Evolutionary conservation across 2,888 invertebrate genomes (phyloP).

Genomic region (Eulithis prunata): DNA sequence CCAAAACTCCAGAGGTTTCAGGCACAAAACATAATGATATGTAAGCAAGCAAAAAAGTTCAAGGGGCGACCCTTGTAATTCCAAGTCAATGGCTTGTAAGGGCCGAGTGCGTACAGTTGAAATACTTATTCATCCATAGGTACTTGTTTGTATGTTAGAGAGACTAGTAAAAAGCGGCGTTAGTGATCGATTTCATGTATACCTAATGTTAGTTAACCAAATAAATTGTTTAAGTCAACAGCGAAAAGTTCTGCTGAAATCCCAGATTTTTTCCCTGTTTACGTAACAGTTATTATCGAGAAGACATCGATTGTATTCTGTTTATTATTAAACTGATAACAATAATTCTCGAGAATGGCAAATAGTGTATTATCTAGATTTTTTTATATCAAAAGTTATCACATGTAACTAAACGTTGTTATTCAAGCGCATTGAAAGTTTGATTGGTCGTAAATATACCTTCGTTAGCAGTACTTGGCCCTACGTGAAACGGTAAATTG

Average conservation of each 20-base stretch:
- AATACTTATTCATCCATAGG: neutral
- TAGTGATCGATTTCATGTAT: neutral
- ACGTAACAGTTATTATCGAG: too few relatives aligned
- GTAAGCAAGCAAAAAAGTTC: slow-evolving; percentile 45
- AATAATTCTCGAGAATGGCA: too few relatives aligned
- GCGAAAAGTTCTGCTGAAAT: too few relatives aligned
- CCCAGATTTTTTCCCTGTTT: too few relatives aligned
- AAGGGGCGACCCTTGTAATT: slow-evolving; percentile 34
- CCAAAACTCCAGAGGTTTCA: neutral
- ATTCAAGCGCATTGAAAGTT: slow-evolving; percentile 24
- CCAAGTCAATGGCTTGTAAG: slow-evolving; percentile 43
- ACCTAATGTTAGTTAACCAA: too few relatives aligned
- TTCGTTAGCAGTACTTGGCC: slow-evolving; percentile 16
- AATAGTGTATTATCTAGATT: too few relatives aligned
- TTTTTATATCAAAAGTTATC: too few relatives aligned
- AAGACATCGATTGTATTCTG: too few relatives aligned
- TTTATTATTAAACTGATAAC: too few relatives aligned
- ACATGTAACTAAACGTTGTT: slow-evolving; percentile 16
- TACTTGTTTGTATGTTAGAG: neutral
- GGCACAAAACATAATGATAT: slow-evolving; percentile 42
- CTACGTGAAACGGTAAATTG: slow-evolving; percentile 11
- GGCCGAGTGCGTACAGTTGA: slow-evolving; percentile 12
- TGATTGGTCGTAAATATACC: slow-evolving; percentile 28
- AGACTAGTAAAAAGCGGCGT: neutral
- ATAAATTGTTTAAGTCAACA: too few relatives aligned